A percentile compares a stretch with the other conserved stretches of the same genome.
phyloP scores from a whole-genome alignment of 2,888 invertebrate genomes.

The Cistogaster globosa region DNA sequence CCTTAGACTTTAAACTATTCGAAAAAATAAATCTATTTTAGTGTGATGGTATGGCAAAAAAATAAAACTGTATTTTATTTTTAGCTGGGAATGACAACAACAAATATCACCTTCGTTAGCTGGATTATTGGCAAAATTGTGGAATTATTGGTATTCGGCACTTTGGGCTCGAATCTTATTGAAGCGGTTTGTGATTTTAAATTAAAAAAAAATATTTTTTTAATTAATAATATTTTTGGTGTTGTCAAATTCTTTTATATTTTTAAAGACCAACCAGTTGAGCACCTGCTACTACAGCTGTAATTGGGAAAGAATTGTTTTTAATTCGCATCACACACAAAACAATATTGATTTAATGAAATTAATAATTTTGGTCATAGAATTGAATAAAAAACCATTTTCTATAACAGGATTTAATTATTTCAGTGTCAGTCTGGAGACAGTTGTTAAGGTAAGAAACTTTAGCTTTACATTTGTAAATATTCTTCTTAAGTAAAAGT shows the following conservation, averaged over 20 bases:
- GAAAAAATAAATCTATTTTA: too few species aligned
- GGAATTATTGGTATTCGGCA: conserved; percentile 73
- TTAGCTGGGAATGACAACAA: conserved; percentile 67
- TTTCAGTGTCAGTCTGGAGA: conserved; percentile 71
- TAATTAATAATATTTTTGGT: not conserved
- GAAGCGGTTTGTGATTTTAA: conserved; percentile 67
- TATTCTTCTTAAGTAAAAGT: not conserved
- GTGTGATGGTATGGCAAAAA: too few species aligned
- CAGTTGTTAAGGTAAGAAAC: conserved; percentile 68
- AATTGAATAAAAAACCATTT: conserved; percentile 71
- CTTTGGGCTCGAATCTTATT: conserved; percentile 73
- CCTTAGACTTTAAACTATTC: too few species aligned
- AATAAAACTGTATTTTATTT: not conserved
- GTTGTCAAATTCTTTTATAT: too few species aligned
- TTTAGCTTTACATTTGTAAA: not conserved
- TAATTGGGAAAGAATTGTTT: conserved; percentile 73
- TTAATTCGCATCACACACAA: conserved; percentile 62
- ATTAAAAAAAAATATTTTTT: not conserved
- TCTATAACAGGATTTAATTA: conserved; percentile 71
- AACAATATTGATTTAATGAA: conserved; percentile 74
- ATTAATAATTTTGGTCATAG: conserved; percentile 68
- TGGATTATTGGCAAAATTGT: conserved; percentile 74
- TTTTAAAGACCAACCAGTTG: conserved; percentile 71
- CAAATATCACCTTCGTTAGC: conserved; percentile 67
- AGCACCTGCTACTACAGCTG: conserved; percentile 74